A percentile compares a stretch with the other conserved stretches of the same genome.
Conservation (phyloP, 1,140 invertebrate genomes). For the Sycobia sp. region DNA sequence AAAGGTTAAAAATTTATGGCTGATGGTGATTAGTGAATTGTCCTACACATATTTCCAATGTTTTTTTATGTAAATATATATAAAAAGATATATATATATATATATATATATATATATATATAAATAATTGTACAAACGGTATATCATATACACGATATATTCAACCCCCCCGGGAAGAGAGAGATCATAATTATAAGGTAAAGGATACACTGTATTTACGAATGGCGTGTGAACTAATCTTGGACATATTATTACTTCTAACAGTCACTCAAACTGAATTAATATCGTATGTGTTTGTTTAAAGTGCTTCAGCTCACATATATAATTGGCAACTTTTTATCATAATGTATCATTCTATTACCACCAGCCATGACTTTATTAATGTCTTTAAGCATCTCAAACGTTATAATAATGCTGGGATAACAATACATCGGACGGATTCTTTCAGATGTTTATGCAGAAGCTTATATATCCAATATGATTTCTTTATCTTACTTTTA, state of each 20-base stretch:
- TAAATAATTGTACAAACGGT: too few relatives aligned
- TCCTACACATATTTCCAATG: constrained; percentile 23
- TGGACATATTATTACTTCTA: constrained; percentile 30
- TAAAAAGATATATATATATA: too few relatives aligned
- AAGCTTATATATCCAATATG: too few relatives aligned
- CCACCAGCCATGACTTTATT: constrained; percentile 57
- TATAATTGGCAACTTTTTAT: constrained; percentile 37
- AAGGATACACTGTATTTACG: constrained; percentile 34
- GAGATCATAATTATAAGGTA: constrained; percentile 32
- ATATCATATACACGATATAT: constrained; percentile 6
- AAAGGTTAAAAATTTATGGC: constrained; percentile 49
- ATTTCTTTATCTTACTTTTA: too few relatives aligned
- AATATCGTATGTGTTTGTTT: constrained; percentile 49
- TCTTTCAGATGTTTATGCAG: too few relatives aligned
- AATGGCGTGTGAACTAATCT: constrained; percentile 37
- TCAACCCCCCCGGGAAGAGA: constrained; percentile 24
- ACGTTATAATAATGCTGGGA: constrained; percentile 19
- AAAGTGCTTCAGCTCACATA: constrained; percentile 46
- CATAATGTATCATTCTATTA: constrained; percentile 39
- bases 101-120: too few relatives aligned
- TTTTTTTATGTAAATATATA: constrained; percentile 11
- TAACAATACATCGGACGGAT: too few relatives aligned
- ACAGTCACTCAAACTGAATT: constrained; percentile 44
- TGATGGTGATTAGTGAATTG: constrained; percentile 50
- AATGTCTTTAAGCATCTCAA: constrained; percentile 36